Base-by-base conservation (phyloP, 1,140 invertebrate species). In the Pseudobourletiella spinata region DNA sequence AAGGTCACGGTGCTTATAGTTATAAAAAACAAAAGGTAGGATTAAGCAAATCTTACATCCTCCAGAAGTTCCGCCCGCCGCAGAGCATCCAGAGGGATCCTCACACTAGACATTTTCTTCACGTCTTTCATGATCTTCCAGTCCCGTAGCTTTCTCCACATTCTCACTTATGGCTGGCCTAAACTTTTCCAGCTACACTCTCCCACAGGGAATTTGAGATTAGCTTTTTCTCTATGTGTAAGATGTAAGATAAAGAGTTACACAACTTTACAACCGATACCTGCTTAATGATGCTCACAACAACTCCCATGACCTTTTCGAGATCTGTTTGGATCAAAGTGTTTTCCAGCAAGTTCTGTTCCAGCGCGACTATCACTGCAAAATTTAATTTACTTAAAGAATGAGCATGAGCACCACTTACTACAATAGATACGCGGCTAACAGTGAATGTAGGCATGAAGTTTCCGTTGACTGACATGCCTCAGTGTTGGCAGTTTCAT, bases 261-360 rank as follows among this genome's bases (percentile, higher is more conserved):
- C 11, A 39, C 11, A n/a, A 11, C 11, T 39, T 11, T 39, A 11
- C 22, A 50, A 11, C 8, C 18, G 11, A 15, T 56, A 66, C 59
- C 39, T 67, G 65, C 15, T 55, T 35, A 11, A 55, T 44, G 18
- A 67, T 52, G 20, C 55, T 50, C 15, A 67, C 18, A 11, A 63
- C 20, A n/a, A 67, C 66, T 3, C 43, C 42, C 58, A 67, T 61
- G 24, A 67, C 51, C 29, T 56, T 57, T 61, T 64, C 59, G 3
- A 64, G 18, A 35, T 67, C 66, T 20, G 35, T 15, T 0, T 32
- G 26, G 30, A 67, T 61, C n/a, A 64, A 39, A 26, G 42, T 52
- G 1, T 50, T 32, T 44, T 67, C 66, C 3, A 67, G 48, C 55
- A 67, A 57, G 57, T 67, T 67, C 26, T 67, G 66, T 35, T 67